These are phyloP conservation scores for Hylaea fasciaria DNA, from an alignment of 2,888 invertebrate genomes.

Conservation along the genomic window DNA sequence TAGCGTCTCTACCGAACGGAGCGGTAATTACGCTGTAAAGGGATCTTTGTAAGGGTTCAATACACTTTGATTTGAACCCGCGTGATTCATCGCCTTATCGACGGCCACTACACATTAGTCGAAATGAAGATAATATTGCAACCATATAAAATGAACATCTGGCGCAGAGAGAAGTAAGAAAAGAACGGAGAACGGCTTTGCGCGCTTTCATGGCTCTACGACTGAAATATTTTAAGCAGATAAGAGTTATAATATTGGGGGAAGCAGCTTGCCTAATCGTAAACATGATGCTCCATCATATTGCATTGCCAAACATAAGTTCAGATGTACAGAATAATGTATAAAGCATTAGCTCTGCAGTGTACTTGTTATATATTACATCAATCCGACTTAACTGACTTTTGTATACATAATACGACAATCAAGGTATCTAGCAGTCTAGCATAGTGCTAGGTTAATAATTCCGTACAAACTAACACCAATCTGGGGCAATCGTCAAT, in stretches of 20 bases:
- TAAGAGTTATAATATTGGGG: too few relatives aligned
- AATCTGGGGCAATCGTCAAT: slow-evolving; percentile 1
- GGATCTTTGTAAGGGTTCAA: slow-evolving; percentile 60
- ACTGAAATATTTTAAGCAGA: too few relatives aligned
- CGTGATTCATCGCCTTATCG: slow-evolving; percentile 52
- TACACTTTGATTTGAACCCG: slow-evolving; percentile 64
- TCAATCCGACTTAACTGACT: too few relatives aligned
- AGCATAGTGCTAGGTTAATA: background rate
- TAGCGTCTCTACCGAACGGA: slow-evolving; percentile 48
- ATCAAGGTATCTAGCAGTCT: background rate
- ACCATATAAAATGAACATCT: background rate
- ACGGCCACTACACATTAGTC: slow-evolving; percentile 27
- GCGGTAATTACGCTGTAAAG: slow-evolving; percentile 61
- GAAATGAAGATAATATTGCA: slow-evolving; percentile 32
- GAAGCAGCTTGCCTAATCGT: too few relatives aligned
- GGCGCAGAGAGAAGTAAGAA: background rate
- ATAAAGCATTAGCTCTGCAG: too few relatives aligned
- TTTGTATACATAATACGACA: too few relatives aligned
- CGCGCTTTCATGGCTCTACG: too few relatives aligned
- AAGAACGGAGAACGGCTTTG: too few relatives aligned
- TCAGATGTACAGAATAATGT: too few relatives aligned
- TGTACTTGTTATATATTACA: too few relatives aligned
- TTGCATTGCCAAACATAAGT: too few relatives aligned
- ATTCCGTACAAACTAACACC: slow-evolving; percentile 1
- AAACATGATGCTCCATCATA: too few relatives aligned